Evolutionary conservation across 2,888 invertebrate genomes (phyloP).

Genomic region (Drosophila barbarae): DNA sequence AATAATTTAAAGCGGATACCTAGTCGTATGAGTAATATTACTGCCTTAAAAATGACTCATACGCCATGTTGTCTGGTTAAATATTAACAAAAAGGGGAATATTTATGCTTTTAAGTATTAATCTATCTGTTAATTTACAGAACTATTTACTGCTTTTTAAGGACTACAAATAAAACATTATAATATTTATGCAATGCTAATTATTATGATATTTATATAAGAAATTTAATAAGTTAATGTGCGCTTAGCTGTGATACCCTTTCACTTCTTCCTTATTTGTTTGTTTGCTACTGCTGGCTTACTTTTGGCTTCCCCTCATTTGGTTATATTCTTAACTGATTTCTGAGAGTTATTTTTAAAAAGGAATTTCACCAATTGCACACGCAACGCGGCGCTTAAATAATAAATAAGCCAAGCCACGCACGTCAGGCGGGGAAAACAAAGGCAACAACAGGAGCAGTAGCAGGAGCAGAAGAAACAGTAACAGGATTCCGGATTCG

Average conservation of each 20-base stretch:
- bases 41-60: no score
- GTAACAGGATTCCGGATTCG: not conserved
- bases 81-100: no score
- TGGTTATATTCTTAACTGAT: constrained; percentile 52
- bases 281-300: not conserved
- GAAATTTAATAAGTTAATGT: not conserved
- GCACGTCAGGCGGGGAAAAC: constrained; percentile 25
- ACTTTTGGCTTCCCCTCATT: constrained; percentile 21
- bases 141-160: not conserved
- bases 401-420: constrained; percentile 60
- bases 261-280: constrained; percentile 17
- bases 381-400: constrained; percentile 51
- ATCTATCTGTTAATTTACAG: not conserved
- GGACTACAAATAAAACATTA: no score
- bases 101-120: no score
- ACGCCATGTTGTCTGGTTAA: no score
- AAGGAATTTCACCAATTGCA: constrained; percentile 49
- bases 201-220: not conserved
- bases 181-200: no score
- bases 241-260: not conserved
- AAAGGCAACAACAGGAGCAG: not conserved
- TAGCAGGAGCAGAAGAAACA: not conserved
- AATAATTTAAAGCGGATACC: no score
- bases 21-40: no score
- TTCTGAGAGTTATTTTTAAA: constrained; percentile 46